phyloP scores from a whole-genome alignment of 2,797 vertebrate genomes.

The Darevskia nairensis region DNA sequence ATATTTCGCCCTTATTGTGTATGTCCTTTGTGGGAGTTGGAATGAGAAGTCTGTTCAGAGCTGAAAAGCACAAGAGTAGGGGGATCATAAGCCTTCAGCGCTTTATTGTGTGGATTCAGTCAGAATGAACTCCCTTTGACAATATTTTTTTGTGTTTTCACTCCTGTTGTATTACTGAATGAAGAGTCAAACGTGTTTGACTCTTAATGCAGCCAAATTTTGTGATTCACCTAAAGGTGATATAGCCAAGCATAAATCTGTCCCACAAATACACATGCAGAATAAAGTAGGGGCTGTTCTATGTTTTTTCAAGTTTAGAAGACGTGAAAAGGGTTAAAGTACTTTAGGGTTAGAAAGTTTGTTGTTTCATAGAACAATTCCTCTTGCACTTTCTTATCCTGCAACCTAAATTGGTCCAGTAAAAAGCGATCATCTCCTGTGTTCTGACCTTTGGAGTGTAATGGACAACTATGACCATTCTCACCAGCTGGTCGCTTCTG shows the following conservation, averaged over 20 bases:
- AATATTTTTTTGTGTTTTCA: background rate
- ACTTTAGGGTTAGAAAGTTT: background rate
- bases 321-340: background rate
- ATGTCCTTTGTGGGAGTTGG: slow-evolving; percentile 40
- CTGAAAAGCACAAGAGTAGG: background rate
- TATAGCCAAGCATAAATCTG: background rate
- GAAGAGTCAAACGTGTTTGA: background rate
- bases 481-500: background rate
- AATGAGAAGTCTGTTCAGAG: slow-evolving; percentile 7
- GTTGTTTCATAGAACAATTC: background rate
- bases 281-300: background rate
- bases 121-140: background rate
- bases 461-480: background rate
- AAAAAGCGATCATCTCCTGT: background rate
- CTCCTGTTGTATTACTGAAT: background rate
- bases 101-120: background rate
- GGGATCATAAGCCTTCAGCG: no score
- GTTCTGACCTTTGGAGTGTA: background rate
- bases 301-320: accelerated
- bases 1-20: background rate
- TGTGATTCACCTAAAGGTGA: background rate
- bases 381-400: background rate
- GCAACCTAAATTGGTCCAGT: background rate
- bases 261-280: background rate
- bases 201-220: background rate